Evolutionary conservation across 2,113 vertebrate genomes (phyloP).

Genomic region (Gadus macrocephalus): DNA sequence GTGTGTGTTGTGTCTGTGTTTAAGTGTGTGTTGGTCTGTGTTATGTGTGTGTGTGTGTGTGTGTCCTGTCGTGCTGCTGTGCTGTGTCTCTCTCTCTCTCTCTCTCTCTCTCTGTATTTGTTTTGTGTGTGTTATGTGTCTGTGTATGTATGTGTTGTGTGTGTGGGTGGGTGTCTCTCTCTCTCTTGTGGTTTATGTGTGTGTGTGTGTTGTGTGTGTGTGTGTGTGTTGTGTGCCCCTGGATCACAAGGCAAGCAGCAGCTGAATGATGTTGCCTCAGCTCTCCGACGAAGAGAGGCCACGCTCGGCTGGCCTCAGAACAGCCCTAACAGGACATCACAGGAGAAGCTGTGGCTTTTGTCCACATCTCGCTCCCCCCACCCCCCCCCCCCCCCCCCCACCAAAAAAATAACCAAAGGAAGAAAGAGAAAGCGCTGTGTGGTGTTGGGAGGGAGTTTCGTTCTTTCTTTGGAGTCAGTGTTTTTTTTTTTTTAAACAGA

Average conservation of each 20-base stretch:
- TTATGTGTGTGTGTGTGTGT: too few relatives aligned
- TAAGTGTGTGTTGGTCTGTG: too few relatives aligned
- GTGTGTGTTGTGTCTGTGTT: constrained; percentile 70
- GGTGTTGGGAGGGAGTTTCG: constrained; percentile 61
- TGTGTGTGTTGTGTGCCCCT: constrained; percentile 33
- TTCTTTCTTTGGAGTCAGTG: constrained; percentile 18
- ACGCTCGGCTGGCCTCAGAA: constrained; percentile 73
- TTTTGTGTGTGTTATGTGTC: too few relatives aligned
- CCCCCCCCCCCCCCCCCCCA: too few relatives aligned
- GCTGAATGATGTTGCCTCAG: constrained; percentile 76
- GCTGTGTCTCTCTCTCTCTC: too few relatives aligned
- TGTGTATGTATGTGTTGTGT: too few relatives aligned
- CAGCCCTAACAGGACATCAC: constrained; percentile 79
- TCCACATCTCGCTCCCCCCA: constrained; percentile 54
- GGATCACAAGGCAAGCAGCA: constrained; percentile 75
- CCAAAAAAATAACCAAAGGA: constrained; percentile 6
- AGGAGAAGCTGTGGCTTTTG: constrained; percentile 77
- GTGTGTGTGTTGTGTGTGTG: too few relatives aligned
- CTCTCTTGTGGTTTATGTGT: too few relatives aligned
- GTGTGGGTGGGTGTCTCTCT: too few relatives aligned
- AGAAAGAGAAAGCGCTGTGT: constrained; percentile 38
- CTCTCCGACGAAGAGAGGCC: constrained; percentile 68
- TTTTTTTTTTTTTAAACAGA: constrained; percentile 61
- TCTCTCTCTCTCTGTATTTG: too few relatives aligned
- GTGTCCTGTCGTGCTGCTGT: too few relatives aligned